Conservation (phyloP, 37 sponge, comb jelly and placozoan species). For the Eunapius fragilis region DNA sequence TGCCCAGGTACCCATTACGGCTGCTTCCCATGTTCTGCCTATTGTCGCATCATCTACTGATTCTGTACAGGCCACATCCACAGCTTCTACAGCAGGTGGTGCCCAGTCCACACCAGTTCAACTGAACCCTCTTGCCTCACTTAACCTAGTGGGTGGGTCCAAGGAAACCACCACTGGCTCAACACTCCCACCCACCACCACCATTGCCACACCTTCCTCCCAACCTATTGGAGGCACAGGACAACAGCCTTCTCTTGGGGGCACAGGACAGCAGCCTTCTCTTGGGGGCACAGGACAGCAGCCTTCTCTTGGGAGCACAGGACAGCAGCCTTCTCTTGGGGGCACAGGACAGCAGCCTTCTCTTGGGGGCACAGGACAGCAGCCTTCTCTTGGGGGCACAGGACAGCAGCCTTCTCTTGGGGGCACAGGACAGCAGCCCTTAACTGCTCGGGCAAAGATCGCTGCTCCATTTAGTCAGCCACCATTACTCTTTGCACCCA, state of each 20-base stretch:
- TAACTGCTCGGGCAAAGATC: background rate
- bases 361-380: background rate
- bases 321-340: background rate
- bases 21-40: too few species aligned
- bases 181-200: too few species aligned
- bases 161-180: too few species aligned
- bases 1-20: background rate
- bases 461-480: background rate
- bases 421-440: background rate
- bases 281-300: background rate
- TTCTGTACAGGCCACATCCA: background rate
- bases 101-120: background rate
- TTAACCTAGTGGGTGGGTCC: too few species aligned
- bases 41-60: background rate
- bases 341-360: background rate
- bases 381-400: background rate
- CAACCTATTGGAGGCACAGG: background rate
- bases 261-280: background rate
- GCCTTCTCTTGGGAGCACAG: background rate
- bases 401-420: background rate
- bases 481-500: background rate
- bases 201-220: background rate
- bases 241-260: background rate
- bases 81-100: background rate
- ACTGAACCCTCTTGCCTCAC: background rate